Evolutionary conservation across 2,797 vertebrate genomes (phyloP).

Genomic region (Siniperca undulata): DNA sequence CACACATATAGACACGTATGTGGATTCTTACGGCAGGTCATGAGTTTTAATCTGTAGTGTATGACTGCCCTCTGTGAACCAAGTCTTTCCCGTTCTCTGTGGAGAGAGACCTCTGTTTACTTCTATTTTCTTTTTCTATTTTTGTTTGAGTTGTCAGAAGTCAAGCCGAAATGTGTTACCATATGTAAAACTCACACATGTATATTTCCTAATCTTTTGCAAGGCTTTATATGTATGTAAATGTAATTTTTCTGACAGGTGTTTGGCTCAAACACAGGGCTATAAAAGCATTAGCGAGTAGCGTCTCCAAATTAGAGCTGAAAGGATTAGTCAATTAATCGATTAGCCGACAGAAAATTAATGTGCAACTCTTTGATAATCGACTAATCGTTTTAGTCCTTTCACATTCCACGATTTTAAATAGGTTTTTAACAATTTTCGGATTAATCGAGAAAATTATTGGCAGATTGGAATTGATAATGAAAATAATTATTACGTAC

Average conservation of each 20-base stretch:
- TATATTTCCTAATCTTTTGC: not conserved
- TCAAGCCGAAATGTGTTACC: too few relatives aligned
- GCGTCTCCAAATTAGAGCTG: not conserved
- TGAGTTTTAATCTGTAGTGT: slow-evolving; percentile 54
- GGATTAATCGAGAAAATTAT: too few relatives aligned
- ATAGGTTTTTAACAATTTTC: too few relatives aligned
- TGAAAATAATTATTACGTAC: not conserved
- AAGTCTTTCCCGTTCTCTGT: too few relatives aligned
- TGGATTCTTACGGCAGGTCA: slow-evolving; percentile 17
- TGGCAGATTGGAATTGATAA: not conserved
- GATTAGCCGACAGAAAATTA: not conserved
- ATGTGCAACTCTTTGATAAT: not conserved
- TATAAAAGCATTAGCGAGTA: too few relatives aligned
- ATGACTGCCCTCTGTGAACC: slow-evolving; percentile 35
- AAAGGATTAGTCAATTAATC: not conserved
- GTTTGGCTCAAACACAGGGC: too few relatives aligned
- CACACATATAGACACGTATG: not conserved
- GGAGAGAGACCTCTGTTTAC: slow-evolving; percentile 15
- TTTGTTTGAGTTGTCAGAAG: too few relatives aligned
- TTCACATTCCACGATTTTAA: too few relatives aligned
- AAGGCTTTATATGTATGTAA: not conserved
- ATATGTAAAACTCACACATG: not conserved
- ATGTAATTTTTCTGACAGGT: not conserved
- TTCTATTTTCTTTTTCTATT: too few relatives aligned
- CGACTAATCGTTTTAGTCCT: too few relatives aligned